phyloP scores from a whole-genome alignment of 2,888 invertebrate species.

The Drosophila mayaguana region DNA sequence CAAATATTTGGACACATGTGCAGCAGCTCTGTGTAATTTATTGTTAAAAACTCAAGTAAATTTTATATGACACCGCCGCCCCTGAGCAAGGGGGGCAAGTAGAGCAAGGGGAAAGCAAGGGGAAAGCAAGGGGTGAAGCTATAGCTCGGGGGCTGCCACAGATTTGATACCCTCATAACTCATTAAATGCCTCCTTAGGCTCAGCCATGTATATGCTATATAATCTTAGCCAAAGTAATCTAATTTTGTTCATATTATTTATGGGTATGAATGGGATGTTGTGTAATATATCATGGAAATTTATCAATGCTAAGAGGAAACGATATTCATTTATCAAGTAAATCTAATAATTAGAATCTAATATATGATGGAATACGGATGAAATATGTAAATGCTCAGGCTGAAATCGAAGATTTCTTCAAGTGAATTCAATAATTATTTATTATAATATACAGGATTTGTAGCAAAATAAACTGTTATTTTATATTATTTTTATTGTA shows the following conservation, averaged over 20 bases:
- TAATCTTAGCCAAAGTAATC: slow-evolving; percentile 5
- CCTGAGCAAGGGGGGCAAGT: slow-evolving; percentile 7
- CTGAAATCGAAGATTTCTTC: too few species aligned
- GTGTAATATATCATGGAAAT: neutral
- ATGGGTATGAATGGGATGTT: neutral
- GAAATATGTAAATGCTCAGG: neutral
- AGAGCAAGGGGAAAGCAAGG: slow-evolving; percentile 28
- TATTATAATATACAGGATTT: too few species aligned
- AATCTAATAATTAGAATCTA: slow-evolving; percentile 1
- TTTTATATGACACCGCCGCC: slow-evolving; percentile 57
- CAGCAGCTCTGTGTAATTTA: slow-evolving; percentile 69
- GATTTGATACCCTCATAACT: slow-evolving; percentile 30
- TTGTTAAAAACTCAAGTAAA: slow-evolving; percentile 72
- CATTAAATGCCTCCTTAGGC: slow-evolving; percentile 20
- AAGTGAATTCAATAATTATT: too few species aligned
- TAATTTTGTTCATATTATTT: slow-evolving; percentile 7
- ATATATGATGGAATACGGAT: neutral
- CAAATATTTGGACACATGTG: slow-evolving; percentile 67
- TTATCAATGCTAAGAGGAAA: neutral
- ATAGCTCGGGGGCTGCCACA: neutral
- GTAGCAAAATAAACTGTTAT: too few species aligned
- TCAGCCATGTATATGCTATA: slow-evolving; percentile 6
- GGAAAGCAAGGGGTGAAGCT: slow-evolving; percentile 23
- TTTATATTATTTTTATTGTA: too few species aligned
- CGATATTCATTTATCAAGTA: neutral